Evolutionary conservation across 2,797 vertebrate genomes (phyloP).

Genomic region (Phrynocephalus vlangalii): DNA sequence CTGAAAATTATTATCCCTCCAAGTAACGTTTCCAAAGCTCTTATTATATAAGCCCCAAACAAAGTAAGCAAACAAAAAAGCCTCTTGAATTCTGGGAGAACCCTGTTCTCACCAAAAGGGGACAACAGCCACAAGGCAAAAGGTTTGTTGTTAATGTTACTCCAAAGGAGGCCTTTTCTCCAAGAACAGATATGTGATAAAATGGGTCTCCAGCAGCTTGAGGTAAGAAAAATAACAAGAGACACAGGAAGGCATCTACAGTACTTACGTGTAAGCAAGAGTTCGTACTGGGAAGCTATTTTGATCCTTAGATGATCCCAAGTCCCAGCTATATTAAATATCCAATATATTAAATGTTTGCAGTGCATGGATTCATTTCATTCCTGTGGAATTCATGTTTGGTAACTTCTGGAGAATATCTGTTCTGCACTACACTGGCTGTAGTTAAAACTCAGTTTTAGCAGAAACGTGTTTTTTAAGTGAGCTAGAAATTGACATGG

Average conservation of each 20-base stretch:
- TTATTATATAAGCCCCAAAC: no score
- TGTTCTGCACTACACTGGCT: background rate
- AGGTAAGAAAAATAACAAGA: background rate
- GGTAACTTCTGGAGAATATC: background rate
- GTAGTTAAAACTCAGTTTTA: background rate
- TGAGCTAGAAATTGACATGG: background rate
- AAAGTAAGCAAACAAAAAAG: no score
- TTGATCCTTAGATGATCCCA: background rate
- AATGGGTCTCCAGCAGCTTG: background rate
- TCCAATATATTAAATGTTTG: background rate
- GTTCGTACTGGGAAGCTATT: background rate
- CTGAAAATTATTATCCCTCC: no score
- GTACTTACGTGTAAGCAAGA: background rate
- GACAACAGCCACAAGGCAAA: background rate
- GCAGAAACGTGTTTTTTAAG: background rate
- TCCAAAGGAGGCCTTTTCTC: background rate
- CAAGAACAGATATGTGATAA: fast-evolving
- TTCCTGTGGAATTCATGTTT: background rate
- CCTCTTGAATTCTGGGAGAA: background rate
- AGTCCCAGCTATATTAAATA: background rate
- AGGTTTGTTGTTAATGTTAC: no score
- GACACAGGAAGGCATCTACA: background rate
- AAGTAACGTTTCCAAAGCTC: background rate
- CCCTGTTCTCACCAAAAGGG: background rate
- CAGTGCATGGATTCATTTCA: no score